Base-by-base conservation (phyloP, 1,140 invertebrate species). In the Oncopeltus fasciatus region DNA sequence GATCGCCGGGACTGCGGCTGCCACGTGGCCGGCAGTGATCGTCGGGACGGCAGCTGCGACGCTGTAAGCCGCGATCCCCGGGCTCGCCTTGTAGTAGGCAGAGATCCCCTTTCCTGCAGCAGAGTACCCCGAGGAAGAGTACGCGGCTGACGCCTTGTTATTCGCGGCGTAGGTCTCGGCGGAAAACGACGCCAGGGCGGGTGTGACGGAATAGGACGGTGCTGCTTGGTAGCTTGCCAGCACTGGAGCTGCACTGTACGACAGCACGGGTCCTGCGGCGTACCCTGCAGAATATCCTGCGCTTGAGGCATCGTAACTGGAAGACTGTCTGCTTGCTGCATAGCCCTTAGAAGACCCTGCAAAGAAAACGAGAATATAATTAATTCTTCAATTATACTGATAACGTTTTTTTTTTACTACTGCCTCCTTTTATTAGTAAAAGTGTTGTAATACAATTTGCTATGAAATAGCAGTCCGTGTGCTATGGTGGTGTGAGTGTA, bases 241-340 rank as follows among this genome's bases (percentile, higher is more conserved):
- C 14, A 57, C 46, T 18, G 65, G 63, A 5, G 65, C 33, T 5
- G 49, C 56, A 43, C 53, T 9, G 31, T 61, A 64, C 26, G 58
- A 20, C 21, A 57, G 24, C 1, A 61, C 57, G 18, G 64, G 65
- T 28, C 60, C 43, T 5, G 46, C 62, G 16, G 64, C 58, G 27
- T 33, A 47, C 47, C 24, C 29, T 51, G 12, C 51, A 1, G 38
- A 47, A 43, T 44, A 61, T 2, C 43, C 24, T 38, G 21, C 47
- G 9, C 56, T 60, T n/a, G 51, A 24, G 3, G 53, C 47, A 21
- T 49, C 53, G 20, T 51, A 29, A 33, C 62, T 44, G 24, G 60
- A 60, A 47, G 66, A 62, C 11, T 60, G 49, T 18, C 61, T 61
- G 18, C 57, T 47, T 12, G 29, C 60, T 27, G 18, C 60, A 16